Evolutionary conservation across 1,140 invertebrate species (phyloP).

Genomic region (Ectropis grisescens): DNA sequence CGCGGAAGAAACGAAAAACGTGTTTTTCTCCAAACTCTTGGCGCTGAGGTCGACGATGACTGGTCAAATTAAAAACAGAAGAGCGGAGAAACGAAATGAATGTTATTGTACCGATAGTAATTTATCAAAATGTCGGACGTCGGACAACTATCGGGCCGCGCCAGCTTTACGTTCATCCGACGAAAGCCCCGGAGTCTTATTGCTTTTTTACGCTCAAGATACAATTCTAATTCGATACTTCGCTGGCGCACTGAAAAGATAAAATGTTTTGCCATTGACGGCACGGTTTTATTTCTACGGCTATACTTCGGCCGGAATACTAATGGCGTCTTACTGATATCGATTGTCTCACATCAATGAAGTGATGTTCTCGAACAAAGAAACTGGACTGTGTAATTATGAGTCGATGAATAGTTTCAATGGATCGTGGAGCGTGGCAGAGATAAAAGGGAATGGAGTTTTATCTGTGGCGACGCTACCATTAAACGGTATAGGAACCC

Average conservation of each 20-base stretch:
- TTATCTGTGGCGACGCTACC: conserved; percentile 22
- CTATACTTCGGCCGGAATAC: conserved; percentile 11
- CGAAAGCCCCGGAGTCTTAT: conserved; percentile 17
- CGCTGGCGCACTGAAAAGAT: conserved; percentile 21
- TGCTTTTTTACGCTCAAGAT: conserved; percentile 22
- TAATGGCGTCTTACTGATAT: conserved; percentile 10
- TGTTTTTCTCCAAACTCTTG: conserved; percentile 10
- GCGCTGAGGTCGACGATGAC: conserved; percentile 21
- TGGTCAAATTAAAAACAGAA: conserved; percentile 32
- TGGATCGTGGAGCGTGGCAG: conserved; percentile 31
- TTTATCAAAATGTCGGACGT: conserved; percentile 46
- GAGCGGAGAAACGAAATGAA: conserved; percentile 27
- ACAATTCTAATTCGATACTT: conserved; percentile 28
- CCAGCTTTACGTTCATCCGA: conserved; percentile 6
- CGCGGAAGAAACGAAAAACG: conserved; percentile 21
- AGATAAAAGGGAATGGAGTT: conserved; percentile 27
- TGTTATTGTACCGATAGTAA: conserved; percentile 42
- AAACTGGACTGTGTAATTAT: too few relatives aligned
- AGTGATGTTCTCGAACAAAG: too few relatives aligned
- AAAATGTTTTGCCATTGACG: conserved; percentile 14
- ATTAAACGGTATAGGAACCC: conserved; percentile 43
- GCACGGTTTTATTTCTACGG: conserved; percentile 9
- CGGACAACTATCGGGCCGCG: conserved; percentile 15
- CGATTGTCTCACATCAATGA: too few relatives aligned
- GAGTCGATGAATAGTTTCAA: conserved; percentile 14